Evolutionary conservation across 2,113 vertebrate genomes (phyloP).

Genomic region (Falcunculus frontatus): DNA sequence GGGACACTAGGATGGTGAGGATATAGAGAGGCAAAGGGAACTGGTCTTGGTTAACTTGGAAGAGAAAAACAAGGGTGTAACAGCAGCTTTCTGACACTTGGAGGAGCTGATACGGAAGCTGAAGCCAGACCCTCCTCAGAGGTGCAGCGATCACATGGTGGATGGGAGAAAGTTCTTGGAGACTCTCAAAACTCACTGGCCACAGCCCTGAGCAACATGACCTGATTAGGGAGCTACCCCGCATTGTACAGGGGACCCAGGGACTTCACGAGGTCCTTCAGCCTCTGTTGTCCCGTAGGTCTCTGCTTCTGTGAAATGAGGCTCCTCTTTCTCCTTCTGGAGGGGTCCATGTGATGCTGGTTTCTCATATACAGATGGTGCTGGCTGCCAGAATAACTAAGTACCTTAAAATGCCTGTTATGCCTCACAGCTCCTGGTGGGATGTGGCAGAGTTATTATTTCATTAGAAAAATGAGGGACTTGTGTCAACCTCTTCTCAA

Average conservation of each 20-base stretch:
- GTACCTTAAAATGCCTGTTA: background rate
- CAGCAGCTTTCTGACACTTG: background rate
- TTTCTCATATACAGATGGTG: background rate
- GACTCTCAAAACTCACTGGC: background rate
- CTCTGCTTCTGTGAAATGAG: background rate
- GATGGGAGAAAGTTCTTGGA: background rate
- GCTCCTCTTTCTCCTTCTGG: background rate
- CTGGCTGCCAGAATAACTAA: background rate
- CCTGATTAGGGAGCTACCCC: background rate
- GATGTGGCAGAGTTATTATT: background rate
- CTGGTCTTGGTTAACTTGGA: background rate
- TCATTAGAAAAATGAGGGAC: background rate
- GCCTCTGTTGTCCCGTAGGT: background rate
- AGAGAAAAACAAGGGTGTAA: background rate
- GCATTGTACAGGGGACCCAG: background rate
- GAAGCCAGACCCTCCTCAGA: background rate
- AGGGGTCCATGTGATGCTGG: background rate
- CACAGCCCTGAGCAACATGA: background rate
- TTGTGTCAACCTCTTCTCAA: background rate
- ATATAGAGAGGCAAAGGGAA: background rate
- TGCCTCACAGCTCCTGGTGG: background rate
- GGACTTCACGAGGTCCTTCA: background rate
- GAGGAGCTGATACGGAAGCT: rapidly evolving
- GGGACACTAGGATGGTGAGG: too few relatives aligned
- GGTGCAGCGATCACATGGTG: background rate